Evolutionary conservation across 2,797 vertebrate species (phyloP).

Genomic region (Rhodeus uyekii): DNA sequence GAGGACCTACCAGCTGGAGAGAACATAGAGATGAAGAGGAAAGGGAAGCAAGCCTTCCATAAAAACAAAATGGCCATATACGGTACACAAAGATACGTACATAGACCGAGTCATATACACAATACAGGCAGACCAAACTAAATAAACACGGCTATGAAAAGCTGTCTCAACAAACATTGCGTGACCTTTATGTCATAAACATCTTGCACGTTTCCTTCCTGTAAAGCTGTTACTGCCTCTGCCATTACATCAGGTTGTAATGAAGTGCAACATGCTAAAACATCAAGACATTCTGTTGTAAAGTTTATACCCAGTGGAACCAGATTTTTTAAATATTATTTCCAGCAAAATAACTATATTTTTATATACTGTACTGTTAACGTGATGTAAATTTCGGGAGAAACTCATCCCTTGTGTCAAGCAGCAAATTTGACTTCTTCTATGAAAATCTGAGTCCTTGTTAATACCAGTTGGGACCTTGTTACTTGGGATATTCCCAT

Average conservation of each 20-base stretch:
- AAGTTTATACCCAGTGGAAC: background rate
- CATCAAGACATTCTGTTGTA: background rate
- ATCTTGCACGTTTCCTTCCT: conserved; percentile 5
- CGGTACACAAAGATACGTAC: background rate
- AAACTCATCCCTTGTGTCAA: background rate
- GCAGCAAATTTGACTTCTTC: background rate
- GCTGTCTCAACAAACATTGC: conserved; percentile 9
- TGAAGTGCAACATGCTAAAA: background rate
- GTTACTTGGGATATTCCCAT: background rate
- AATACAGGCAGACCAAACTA: conserved; percentile 15
- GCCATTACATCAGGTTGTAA: background rate
- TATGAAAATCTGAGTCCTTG: background rate
- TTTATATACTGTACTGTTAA: background rate
- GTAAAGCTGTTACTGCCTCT: conserved; percentile 7
- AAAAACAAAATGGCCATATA: conserved; percentile 36
- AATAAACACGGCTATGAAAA: conserved; percentile 7
- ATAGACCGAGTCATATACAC: background rate
- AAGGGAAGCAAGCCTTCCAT: conserved; percentile 41
- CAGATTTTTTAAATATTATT: background rate
- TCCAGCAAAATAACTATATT: background rate
- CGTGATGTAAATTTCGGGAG: background rate
- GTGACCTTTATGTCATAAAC: conserved; percentile 22
- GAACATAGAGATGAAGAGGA: conserved; percentile 57
- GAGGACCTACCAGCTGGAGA: conserved; percentile 58
- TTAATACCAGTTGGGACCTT: background rate